Evolutionary conservation across 2,113 vertebrate genomes (phyloP), one percentile per base, ranked within the genome.

Genomic region (Menidia beryllina): DNA sequence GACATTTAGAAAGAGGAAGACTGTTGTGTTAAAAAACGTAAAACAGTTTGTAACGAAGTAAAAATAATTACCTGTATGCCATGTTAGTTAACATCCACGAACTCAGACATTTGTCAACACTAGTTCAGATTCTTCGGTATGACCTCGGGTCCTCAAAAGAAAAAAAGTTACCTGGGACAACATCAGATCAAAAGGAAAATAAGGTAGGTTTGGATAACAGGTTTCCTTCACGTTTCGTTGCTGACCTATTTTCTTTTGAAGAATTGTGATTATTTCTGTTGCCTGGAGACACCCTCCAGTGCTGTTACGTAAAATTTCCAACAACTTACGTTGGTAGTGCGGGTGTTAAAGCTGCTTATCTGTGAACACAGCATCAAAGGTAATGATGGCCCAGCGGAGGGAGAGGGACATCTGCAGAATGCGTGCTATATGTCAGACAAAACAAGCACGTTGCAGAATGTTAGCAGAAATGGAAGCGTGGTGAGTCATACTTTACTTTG

Each of bases 131-230:
- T 64, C 12, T 38, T 39, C 38, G 75, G n/a, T 0, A 92, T 91
- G 91, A 59, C 34, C 15, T 54, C 82, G 9, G 67, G 43, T 56
- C 70, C 77, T 34, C 53, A 27, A 20, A 91, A 86, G 56, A 91
- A 84, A 82, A 94, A 90, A 54, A 86, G 82, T 69, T 93, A 92
- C 78, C 79, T 94, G 82, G 93, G 93, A 25, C 92, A 88, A 27
- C 92, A 92, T 61, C 90, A 91, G 25, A 71, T 94, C 53, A 89
- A 90, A 34, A 93, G 90, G 80, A 93, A 82, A 74, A 83, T 27
- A 17, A 69, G 83, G 93, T 91, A 77, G 50, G 51, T 20, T 26
- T 21, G 21, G 38, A 45, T 20, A 34, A 17, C n/a, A 24, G 3
- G 58, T 53, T 23, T 0, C 15, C 10, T 57, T 25, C 0, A 19